Percentiles rank a stretch among this genome's conserved stretches.
phyloP scores from a whole-genome alignment of 2,888 invertebrate species.

The Tachystola acroxantha region DNA sequence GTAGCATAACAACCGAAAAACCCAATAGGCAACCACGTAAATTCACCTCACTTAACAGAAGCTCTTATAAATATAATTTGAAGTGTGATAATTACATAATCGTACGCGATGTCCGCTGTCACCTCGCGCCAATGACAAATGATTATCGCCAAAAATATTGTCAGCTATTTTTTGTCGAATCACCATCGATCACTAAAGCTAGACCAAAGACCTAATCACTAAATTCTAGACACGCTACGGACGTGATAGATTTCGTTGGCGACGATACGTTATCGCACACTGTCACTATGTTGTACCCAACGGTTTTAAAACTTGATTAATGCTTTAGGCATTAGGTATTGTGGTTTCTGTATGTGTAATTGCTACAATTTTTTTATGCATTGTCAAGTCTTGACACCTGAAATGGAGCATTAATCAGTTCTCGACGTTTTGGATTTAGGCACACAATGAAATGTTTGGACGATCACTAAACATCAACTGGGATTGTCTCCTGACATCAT shows the following conservation, averaged over 20 bases:
- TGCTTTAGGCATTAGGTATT: slow-evolving; percentile 47
- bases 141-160: slow-evolving; percentile 36
- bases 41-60: slow-evolving; percentile 29
- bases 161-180: slow-evolving; percentile 35
- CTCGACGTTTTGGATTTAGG: slow-evolving; percentile 60
- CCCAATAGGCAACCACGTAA: neutral
- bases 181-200: slow-evolving; percentile 30
- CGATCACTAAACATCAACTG: slow-evolving; percentile 56
- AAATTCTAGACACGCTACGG: slow-evolving; percentile 29
- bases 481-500: slow-evolving; percentile 50
- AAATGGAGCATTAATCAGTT: slow-evolving; percentile 66
- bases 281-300: slow-evolving; percentile 46
- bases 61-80: slow-evolving; percentile 22
- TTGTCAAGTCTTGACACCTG: slow-evolving; percentile 62
- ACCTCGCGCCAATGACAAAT: slow-evolving; percentile 36
- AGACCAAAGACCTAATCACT: no score
- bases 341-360: slow-evolving; percentile 52
- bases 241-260: slow-evolving; percentile 36
- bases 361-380: slow-evolving; percentile 54
- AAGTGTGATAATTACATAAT: slow-evolving; percentile 31
- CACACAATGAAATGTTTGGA: slow-evolving; percentile 43
- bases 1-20: slow-evolving; percentile 22
- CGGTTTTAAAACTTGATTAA: slow-evolving; percentile 51
- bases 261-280: slow-evolving; percentile 29
- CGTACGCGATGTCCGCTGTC: slow-evolving; percentile 23